phyloP scores from a whole-genome alignment of 2,888 invertebrate genomes.

The Atherix ibis region DNA sequence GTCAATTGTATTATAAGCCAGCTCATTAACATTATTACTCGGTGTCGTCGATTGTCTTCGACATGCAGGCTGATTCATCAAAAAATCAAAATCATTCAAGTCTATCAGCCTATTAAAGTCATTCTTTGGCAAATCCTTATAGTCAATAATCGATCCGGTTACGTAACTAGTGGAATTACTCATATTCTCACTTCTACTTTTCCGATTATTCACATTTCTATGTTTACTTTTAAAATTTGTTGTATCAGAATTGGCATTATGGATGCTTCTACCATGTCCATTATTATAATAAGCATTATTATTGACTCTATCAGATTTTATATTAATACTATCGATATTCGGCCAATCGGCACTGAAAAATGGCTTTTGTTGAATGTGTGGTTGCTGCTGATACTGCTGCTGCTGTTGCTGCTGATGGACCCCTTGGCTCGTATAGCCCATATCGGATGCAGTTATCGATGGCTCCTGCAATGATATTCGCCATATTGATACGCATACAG shows the following conservation, averaged over 20 bases:
- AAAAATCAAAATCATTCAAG: conserved; percentile 44
- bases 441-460: conserved; percentile 17
- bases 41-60: background rate
- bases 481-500: conserved; percentile 30
- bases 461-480: conserved; percentile 28
- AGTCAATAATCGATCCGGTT: conserved; percentile 6
- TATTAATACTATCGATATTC: conserved; percentile 9
- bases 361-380: conserved; percentile 1
- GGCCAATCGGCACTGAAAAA: background rate
- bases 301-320: conserved; percentile 8
- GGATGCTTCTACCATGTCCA: too few relatives aligned
- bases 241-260: too few relatives aligned
- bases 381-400: conserved; percentile 6
- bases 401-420: conserved; percentile 9
- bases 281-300: background rate
- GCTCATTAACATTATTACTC: conserved; percentile 14
- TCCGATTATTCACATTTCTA: background rate
- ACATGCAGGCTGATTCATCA: conserved; percentile 35
- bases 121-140: conserved; percentile 14
- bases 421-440: conserved; percentile 11
- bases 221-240: conserved; percentile 1
- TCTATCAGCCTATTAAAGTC: conserved; percentile 37
- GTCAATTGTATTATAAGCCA: too few relatives aligned
- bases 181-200: background rate
- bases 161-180: conserved; percentile 4